phyloP scores from a whole-genome alignment of 2,113 vertebrate genomes.

The Catharus bicknelli region DNA sequence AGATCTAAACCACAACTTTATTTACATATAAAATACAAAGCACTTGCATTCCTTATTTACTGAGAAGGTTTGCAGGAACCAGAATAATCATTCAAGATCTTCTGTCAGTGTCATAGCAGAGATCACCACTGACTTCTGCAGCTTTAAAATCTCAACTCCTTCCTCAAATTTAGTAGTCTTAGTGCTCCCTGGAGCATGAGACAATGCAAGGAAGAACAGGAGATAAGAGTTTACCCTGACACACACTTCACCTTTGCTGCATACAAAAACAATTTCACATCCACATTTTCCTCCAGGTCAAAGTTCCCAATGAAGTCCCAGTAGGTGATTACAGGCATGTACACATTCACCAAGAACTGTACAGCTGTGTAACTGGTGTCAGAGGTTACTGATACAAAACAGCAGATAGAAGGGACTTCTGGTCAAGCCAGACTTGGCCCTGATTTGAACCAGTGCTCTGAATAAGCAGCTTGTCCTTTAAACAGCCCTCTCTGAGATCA shows the following conservation, averaged over 20 bases:
- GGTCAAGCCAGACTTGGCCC: background rate
- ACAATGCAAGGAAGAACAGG: background rate
- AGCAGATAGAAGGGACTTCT: background rate
- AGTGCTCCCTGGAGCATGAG: background rate
- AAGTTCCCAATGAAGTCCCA: background rate
- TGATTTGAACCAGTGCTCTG: background rate
- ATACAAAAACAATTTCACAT: background rate
- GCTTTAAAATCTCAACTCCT: background rate
- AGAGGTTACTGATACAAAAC: background rate
- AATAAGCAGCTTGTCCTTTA: background rate
- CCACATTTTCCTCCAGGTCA: background rate
- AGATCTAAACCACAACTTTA: background rate
- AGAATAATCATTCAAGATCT: background rate
- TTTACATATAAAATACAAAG: background rate
- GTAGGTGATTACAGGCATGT: background rate
- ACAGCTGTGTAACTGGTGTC: background rate
- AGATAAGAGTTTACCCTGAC: background rate
- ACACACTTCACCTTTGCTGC: background rate
- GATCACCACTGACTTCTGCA: background rate
- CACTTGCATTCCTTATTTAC: background rate
- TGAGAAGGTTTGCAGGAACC: background rate
- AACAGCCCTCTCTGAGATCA: background rate
- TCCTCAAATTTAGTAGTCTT: background rate
- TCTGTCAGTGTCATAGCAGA: background rate
- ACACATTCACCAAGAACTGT: background rate